Evolutionary conservation across 2,113 vertebrate genomes (phyloP).

Genomic region (Chlorodrepanis virens): DNA sequence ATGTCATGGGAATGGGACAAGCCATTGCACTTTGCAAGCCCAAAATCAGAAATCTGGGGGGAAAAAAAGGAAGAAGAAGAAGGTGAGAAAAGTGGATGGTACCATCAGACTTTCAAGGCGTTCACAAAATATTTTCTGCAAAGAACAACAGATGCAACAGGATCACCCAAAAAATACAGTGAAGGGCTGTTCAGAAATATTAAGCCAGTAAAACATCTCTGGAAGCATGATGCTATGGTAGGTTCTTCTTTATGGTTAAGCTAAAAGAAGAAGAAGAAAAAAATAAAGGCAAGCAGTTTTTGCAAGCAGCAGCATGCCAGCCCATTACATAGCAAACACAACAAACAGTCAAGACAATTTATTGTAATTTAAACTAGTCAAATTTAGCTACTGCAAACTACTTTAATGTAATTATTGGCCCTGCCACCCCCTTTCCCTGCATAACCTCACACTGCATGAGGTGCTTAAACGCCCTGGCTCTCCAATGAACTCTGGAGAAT

Average conservation of each 20-base stretch:
- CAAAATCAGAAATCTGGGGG: conserved; percentile 92
- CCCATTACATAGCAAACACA: neutral
- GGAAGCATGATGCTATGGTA: neutral
- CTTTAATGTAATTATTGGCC: neutral
- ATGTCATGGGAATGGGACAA: conserved; percentile 91
- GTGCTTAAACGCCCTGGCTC: neutral
- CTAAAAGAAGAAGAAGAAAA: neutral
- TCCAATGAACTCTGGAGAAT: neutral
- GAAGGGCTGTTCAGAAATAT: neutral
- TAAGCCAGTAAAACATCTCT: neutral
- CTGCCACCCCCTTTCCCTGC: neutral
- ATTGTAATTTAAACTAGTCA: conserved; percentile 7
- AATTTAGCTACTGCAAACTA: conserved; percentile 3
- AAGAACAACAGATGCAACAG: neutral
- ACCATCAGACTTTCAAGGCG: neutral
- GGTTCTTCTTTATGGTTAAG: neutral
- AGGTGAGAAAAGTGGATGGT: neutral
- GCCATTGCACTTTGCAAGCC: conserved; percentile 94
- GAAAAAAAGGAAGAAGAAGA: neutral
- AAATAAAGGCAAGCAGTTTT: neutral
- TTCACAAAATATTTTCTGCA: neutral
- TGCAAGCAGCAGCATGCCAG: conserved; percentile 24
- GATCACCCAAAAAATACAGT: neutral
- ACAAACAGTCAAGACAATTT: neutral
- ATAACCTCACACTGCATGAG: rapidly evolving